Evolutionary conservation across 2,888 invertebrate genomes (phyloP).

Genomic region (Himalopsyche japonica): DNA sequence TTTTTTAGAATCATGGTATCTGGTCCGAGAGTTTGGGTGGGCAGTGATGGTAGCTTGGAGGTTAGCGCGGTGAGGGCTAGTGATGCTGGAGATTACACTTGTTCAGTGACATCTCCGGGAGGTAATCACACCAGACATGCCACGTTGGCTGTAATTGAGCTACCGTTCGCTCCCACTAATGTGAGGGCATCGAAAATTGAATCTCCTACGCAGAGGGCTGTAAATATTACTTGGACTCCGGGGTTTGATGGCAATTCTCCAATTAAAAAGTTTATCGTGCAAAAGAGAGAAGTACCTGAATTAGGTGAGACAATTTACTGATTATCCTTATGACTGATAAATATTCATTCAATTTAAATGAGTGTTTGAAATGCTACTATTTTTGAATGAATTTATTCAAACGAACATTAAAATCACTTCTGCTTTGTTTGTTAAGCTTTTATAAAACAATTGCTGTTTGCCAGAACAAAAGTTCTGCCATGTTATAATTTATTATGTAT

Average conservation of each 20-base stretch:
- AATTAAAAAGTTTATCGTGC: constrained; percentile 88
- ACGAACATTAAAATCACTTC: too few species aligned
- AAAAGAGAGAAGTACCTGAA: constrained; percentile 86
- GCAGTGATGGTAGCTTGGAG: constrained; percentile 82
- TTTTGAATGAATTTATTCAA: neutral
- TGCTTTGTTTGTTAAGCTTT: too few species aligned
- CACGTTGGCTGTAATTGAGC: constrained; percentile 80
- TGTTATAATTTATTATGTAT: neutral
- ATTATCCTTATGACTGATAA: neutral
- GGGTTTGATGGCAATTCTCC: constrained; percentile 98
- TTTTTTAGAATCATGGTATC: constrained; percentile 54
- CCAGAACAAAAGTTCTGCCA: too few species aligned
- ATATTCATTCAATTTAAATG: too few species aligned
- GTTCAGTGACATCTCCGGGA: constrained; percentile 85
- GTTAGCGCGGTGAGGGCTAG: constrained; percentile 87
- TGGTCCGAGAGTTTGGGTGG: constrained; percentile 73
- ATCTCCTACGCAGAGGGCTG: constrained; percentile 69
- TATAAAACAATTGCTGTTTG: too few species aligned
- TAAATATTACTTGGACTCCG: constrained; percentile 92
- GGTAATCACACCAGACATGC: constrained; percentile 92
- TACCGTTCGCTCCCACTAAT: constrained; percentile 91
- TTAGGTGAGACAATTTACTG: constrained; percentile 66
- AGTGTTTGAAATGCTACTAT: neutral
- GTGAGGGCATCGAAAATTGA: constrained; percentile 75
- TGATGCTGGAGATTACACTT: constrained; percentile 93